Conservation (phyloP, 1,140 invertebrate genomes). For the Limonius californicus region DNA sequence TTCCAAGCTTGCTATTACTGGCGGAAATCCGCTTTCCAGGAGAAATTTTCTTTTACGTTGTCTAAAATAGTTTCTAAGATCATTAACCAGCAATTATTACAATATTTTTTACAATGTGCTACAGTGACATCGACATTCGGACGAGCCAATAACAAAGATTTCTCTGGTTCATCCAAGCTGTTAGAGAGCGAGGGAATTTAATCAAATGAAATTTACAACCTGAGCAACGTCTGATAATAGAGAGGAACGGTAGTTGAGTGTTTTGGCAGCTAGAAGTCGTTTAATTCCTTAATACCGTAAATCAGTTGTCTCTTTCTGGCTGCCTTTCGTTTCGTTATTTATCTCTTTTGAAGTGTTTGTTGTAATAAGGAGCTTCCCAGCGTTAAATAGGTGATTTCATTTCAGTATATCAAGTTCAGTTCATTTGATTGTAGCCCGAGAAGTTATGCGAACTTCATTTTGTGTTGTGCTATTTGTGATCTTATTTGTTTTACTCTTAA, state of each 20-base stretch:
- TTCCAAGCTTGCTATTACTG: too few relatives aligned
- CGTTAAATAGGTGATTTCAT: slow-evolving; percentile 2
- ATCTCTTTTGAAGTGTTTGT: slow-evolving; percentile 8
- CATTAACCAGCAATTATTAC: too few relatives aligned
- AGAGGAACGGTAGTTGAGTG: slow-evolving; percentile 12
- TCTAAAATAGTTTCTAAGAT: too few relatives aligned
- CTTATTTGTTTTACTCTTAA: background rate
- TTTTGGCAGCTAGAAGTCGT: slow-evolving; percentile 14
- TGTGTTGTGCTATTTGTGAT: background rate
- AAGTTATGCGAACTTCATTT: background rate
- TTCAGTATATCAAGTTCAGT: slow-evolving; percentile 14
- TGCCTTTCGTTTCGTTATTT: slow-evolving; percentile 11
- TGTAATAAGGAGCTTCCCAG: slow-evolving; percentile 1
- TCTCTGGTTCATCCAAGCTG: background rate
- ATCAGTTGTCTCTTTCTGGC: slow-evolving; percentile 10
- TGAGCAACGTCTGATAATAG: slow-evolving; percentile 11
- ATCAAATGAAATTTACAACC: slow-evolving; percentile 15
- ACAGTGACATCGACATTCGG: background rate
- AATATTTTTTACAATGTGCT: too few relatives aligned
- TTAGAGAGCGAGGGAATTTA: slow-evolving; percentile 8
- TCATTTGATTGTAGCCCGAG: slow-evolving; percentile 3
- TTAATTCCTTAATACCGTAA: slow-evolving; percentile 14
- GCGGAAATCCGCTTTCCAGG: too few relatives aligned
- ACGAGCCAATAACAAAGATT: slow-evolving; percentile 4
- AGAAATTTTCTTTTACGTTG: too few relatives aligned